These are phyloP conservation scores for Lacerta viridis DNA, from an alignment of 2,797 vertebrate genomes.

Conservation along the genomic window DNA sequence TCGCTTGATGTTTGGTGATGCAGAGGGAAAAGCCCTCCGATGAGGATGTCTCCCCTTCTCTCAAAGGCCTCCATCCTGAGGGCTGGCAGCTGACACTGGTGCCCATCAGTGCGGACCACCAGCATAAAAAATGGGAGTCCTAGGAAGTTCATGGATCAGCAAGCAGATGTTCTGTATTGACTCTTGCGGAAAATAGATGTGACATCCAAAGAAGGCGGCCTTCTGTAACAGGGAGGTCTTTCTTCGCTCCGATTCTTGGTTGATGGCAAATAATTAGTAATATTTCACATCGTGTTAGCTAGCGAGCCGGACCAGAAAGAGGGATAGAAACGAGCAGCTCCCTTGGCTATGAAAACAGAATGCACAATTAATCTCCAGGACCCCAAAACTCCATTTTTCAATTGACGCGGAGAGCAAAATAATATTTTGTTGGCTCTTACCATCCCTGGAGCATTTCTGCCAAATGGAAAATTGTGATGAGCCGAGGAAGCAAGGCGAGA, in stretches of 20 bases:
- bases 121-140: background rate
- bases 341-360: background rate
- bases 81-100: background rate
- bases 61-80: constrained; percentile 10
- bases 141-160: background rate
- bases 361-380: background rate
- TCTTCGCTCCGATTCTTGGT: background rate
- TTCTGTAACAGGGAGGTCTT: background rate
- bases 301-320: background rate
- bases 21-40: constrained; percentile 21
- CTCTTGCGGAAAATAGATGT: background rate
- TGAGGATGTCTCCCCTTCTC: constrained; percentile 1
- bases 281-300: background rate
- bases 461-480: background rate
- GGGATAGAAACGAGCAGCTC: background rate
- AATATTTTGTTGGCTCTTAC: background rate
- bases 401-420: background rate
- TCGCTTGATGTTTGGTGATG: background rate
- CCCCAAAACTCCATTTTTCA: background rate
- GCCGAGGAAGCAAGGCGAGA: background rate
- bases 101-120: background rate
- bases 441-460: background rate
- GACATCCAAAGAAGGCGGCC: too few relatives aligned
- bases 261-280: background rate
- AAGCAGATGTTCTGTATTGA: background rate